Base-by-base conservation (phyloP, 2,113 vertebrate species). In the Lagenorhynchus albirostris region DNA sequence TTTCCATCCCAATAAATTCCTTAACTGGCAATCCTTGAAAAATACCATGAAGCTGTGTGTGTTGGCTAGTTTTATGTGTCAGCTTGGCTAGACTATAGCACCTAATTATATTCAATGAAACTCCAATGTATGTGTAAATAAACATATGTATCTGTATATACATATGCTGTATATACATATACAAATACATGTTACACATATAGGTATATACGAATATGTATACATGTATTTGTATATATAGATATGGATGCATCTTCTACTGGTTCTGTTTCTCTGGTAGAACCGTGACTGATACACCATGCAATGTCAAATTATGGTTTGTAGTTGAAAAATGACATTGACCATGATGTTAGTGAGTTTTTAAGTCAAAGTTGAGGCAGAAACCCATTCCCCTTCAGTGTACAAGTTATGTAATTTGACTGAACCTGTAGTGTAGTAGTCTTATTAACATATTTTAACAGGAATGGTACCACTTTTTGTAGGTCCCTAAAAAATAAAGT, bases 371-470 rank as follows among this genome's bases (percentile, higher is more conserved):
- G 15, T 6, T 74, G 44, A 85, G 68, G 73, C 10, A 65, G 29
- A 60, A 89, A 21, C 31, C 25, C 8, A 36, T 55, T 84, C 36
- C 23, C 25, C 36, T 73, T 50, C 21, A n/a, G 8, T 1, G 33
- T n/a, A 36, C 36, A 53, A 36, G 25, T 36, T 70, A 33, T 58
- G 71, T 84, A n/a, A 79, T 90, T 36, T 71, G 70, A 60, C 20
- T 29, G 14, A 81, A 7, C 6, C 29, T 81, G 1, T n/a, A 67
- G 9, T 29, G 41, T 21, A 23, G 33, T 67, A 21, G 20, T 74
- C 53, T 82, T 74, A 21, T 71, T 65, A 81, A 53, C 29, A 77
- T 73, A 81, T 94, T 96, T 95, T 79, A 33, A 65, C n/a, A 70
- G 55, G 62, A 94, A 31, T 77, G 65, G 31, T 26, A 47, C 8